A percentile compares a stretch with the other conserved stretches of the same genome.
Evolutionary conservation across 2,797 vertebrate genomes (phyloP).

Genomic region (Eulemur albifrons): DNA sequence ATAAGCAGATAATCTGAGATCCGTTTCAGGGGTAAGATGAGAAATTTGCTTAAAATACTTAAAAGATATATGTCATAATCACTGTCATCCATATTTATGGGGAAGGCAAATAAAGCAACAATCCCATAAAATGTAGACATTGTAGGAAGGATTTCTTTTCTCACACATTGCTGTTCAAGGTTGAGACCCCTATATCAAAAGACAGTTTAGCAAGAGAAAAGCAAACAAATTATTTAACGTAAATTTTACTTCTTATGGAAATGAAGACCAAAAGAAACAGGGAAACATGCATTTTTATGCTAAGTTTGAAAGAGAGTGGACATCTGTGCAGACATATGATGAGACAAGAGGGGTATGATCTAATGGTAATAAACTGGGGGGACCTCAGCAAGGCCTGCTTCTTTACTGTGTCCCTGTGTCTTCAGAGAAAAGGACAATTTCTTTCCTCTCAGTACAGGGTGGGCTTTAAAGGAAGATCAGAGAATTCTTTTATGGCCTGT

Average conservation of each 20-base stretch:
- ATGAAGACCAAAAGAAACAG: background rate
- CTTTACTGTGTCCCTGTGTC: background rate
- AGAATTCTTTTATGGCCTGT: background rate
- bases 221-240: background rate
- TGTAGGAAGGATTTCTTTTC: background rate
- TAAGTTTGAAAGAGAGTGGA: background rate
- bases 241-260: background rate
- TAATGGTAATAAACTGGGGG: background rate
- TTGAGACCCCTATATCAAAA: background rate
- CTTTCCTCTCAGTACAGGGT: background rate
- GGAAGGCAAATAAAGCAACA: background rate
- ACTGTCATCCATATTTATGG: background rate
- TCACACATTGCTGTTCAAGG: background rate
- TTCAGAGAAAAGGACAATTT: background rate
- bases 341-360: rapidly evolving
- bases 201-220: background rate
- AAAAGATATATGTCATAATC: background rate
- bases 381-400: background rate
- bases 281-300: background rate
- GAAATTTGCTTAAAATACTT: background rate
- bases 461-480: background rate
- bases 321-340: background rate
- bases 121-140: background rate
- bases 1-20: background rate
- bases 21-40: background rate